Evolutionary conservation across 2,888 invertebrate genomes (phyloP), one percentile per base, ranked within the genome.

Genomic region (Dexiosoma caninum): DNA sequence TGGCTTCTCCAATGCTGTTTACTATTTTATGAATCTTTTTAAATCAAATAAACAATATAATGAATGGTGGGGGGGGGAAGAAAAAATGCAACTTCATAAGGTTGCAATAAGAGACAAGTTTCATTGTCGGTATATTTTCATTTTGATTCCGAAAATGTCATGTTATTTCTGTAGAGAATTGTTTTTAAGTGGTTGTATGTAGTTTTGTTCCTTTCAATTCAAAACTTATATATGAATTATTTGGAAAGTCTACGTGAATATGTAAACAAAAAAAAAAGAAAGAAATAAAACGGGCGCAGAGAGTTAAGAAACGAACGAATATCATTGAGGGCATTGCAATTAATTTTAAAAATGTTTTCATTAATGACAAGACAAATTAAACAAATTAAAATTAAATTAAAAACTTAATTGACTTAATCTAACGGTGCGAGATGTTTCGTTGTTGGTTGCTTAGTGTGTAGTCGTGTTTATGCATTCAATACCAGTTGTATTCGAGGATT

Each of bases 21-120:
- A 74, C 77, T 64, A 74, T 81, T 77, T 81, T 77, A 74, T 81
- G 69, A 81, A 77, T 81, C 70, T 77, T 74, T 72, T 81, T 77
- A 74, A 64, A 74, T 77, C 72, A 74, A 77, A 81, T 77, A 69
- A 81, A 81, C 62, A 77, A 72, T 57, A 69, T 66, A 64, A 70
- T 46, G 55, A 64, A 77, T 77, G 46, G 42, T 14, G 23, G 14
- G 14, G 1, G 10, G 14, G 4, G 14, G 44, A 3, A 7, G 19
- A 6, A 0, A 12, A 2, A 8, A 35, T n/a, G n/a, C n/a, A 19
- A 57, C 23, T 23, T 37, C 14, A 40, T 21, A 37, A 42, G n/a
- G 42, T 32, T 44, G 35, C 32, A 37, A 23, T n/a, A 9, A 46
- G 35, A 76, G 44, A 16, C 9, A n/a, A 10, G 27, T 60, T 16